Evolutionary conservation across 1,140 invertebrate genomes (phyloP).

Genomic region (Tetragnatha versicolor): DNA sequence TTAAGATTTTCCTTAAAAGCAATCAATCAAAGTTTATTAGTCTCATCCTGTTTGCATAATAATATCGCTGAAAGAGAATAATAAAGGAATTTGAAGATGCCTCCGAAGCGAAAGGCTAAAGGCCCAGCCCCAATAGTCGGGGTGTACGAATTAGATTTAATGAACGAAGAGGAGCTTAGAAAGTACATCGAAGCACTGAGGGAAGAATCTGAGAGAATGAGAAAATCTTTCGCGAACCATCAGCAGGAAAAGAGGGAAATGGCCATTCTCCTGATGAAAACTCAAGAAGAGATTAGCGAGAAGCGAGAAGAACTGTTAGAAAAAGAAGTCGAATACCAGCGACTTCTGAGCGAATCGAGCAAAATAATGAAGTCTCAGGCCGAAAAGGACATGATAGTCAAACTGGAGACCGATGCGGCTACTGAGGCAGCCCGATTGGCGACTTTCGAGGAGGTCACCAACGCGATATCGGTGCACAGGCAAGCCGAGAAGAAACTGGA

Average conservation of each 20-base stretch:
- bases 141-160: constrained; percentile 4
- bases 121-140: neutral
- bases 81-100: too few species aligned
- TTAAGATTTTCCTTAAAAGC: too few species aligned
- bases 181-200: neutral
- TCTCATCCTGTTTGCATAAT: too few species aligned
- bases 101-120: neutral
- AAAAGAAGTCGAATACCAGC: neutral
- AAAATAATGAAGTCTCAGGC: neutral
- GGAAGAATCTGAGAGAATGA: constrained; percentile 9
- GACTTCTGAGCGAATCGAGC: neutral
- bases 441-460: neutral
- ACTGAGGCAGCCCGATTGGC: neutral
- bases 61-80: too few species aligned
- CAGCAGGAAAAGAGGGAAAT: neutral
- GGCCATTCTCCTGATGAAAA: neutral
- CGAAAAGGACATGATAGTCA: neutral
- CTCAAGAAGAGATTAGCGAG: neutral
- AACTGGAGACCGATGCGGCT: neutral
- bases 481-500: neutral
- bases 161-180: constrained; percentile 3
- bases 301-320: neutral
- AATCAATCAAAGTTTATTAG: too few species aligned
- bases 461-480: neutral
- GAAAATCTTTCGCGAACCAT: neutral